phyloP scores from a whole-genome alignment of 2,888 invertebrate genomes.

The Fabriciana adippe region DNA sequence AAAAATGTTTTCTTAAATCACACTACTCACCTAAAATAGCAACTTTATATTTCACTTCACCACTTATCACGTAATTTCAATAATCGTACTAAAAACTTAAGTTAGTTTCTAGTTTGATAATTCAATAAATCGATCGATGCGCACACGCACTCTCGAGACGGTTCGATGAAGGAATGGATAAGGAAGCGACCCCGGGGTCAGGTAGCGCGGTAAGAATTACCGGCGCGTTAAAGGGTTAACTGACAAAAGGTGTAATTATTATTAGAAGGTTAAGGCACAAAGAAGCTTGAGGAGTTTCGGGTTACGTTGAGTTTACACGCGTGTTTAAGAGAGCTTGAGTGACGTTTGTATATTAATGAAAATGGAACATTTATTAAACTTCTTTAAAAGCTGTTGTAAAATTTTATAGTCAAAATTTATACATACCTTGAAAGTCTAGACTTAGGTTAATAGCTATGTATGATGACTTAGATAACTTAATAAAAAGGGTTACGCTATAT shows the following conservation, averaged over 20 bases:
- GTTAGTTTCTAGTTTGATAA: constrained; percentile 9
- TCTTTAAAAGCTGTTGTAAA: too few relatives aligned
- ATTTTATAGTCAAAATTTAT: too few relatives aligned
- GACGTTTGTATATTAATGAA: constrained; percentile 42
- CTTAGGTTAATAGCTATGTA: too few relatives aligned
- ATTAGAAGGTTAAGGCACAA: constrained; percentile 72
- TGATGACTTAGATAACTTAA: not conserved
- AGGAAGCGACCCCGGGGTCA: constrained; percentile 75
- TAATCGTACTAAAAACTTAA: constrained; percentile 1
- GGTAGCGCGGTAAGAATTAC: constrained; percentile 78
- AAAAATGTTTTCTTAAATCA: not conserved
- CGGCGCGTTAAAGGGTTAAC: constrained; percentile 78
- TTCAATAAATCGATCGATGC: constrained; percentile 47
- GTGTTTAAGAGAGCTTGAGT: constrained; percentile 51
- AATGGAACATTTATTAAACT: too few relatives aligned
- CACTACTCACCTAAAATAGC: not conserved
- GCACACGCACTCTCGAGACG: constrained; percentile 74
- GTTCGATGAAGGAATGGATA: constrained; percentile 74
- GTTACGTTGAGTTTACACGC: constrained; percentile 63
- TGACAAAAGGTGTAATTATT: constrained; percentile 76
- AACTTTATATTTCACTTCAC: not conserved
- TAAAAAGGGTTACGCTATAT: constrained; percentile 22
- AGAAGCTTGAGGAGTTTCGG: constrained; percentile 62
- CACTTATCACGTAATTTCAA: constrained; percentile 11
- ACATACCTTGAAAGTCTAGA: too few relatives aligned